These are phyloP conservation scores for Leiothrix lutea DNA, from an alignment of 2,113 vertebrate species.

Conservation along the genomic window DNA sequence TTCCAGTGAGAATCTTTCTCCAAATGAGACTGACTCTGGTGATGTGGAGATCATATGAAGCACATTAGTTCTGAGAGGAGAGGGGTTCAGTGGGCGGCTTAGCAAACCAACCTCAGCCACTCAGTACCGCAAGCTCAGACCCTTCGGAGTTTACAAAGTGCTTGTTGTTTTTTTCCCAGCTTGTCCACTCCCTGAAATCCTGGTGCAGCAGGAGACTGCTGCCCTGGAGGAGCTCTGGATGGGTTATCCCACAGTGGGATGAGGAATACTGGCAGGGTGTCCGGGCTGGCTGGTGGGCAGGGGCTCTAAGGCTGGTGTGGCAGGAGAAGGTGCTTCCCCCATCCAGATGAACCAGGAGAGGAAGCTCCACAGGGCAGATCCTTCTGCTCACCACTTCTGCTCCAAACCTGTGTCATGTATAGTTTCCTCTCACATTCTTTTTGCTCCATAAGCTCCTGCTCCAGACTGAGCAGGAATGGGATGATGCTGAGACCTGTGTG, in stretches of 20 bases:
- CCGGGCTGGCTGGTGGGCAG: neutral
- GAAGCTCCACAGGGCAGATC: neutral
- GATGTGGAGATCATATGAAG: neutral
- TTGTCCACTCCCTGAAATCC: neutral
- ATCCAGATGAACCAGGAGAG: neutral
- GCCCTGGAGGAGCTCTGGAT: neutral
- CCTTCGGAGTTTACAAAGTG: neutral
- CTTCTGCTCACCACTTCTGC: neutral
- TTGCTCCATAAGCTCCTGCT: neutral
- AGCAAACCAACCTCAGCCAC: neutral
- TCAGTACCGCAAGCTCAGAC: neutral
- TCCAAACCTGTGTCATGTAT: fast-evolving
- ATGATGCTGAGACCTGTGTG: fast-evolving
- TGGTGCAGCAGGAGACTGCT: neutral
- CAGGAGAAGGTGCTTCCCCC: neutral
- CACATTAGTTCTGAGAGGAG: neutral
- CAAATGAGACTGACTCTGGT: slow-evolving; percentile 18
- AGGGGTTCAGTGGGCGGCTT: neutral
- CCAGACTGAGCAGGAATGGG: neutral
- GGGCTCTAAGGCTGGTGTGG: fast-evolving
- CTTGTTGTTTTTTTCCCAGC: neutral
- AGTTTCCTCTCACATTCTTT: neutral
- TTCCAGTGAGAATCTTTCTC: slow-evolving; percentile 40
- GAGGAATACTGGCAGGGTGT: neutral
- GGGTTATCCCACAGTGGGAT: neutral